phyloP scores from a whole-genome alignment of 2,113 vertebrate genomes.

The Lepisosteus oculatus region DNA sequence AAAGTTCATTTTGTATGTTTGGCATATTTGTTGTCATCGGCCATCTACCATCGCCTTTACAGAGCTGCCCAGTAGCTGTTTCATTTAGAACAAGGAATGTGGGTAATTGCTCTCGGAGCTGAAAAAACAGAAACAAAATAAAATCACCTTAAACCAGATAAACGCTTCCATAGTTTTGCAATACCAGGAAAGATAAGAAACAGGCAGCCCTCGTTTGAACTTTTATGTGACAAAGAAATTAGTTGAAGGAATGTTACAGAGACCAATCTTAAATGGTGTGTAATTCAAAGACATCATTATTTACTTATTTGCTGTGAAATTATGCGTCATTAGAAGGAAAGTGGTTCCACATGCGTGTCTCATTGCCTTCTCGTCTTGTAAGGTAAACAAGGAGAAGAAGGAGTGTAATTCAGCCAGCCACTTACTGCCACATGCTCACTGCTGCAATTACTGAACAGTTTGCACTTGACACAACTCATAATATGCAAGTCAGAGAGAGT shows the following conservation, averaged over 20 bases:
- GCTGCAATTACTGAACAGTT: neutral
- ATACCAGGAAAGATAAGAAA: constrained; percentile 9
- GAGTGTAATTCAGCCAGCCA: neutral
- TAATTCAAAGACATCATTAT: constrained; percentile 10
- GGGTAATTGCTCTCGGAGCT: neutral
- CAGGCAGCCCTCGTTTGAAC: constrained; percentile 18
- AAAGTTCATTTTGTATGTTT: too few species aligned
- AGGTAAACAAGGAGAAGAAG: constrained; percentile 5
- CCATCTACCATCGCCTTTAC: too few species aligned
- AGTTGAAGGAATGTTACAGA: constrained; percentile 1
- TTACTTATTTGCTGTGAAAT: constrained; percentile 19
- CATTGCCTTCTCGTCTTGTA: neutral
- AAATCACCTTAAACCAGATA: neutral
- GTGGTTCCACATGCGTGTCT: constrained; percentile 3
- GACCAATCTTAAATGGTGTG: constrained; percentile 3
- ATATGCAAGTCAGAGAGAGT: neutral
- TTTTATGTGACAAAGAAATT: constrained; percentile 11
- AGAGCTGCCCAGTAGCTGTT: neutral
- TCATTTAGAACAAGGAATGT: constrained; percentile 17
- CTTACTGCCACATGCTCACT: neutral
- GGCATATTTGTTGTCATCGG: too few species aligned
- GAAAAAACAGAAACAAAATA: constrained; percentile 2
- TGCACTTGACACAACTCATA: neutral
- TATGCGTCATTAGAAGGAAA: constrained; percentile 18
- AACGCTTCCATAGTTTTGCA: neutral